A percentile compares a stretch with the other conserved stretches of the same genome.
Conservation (phyloP, 2,113 vertebrate species). For the Baryphthengus martii region DNA sequence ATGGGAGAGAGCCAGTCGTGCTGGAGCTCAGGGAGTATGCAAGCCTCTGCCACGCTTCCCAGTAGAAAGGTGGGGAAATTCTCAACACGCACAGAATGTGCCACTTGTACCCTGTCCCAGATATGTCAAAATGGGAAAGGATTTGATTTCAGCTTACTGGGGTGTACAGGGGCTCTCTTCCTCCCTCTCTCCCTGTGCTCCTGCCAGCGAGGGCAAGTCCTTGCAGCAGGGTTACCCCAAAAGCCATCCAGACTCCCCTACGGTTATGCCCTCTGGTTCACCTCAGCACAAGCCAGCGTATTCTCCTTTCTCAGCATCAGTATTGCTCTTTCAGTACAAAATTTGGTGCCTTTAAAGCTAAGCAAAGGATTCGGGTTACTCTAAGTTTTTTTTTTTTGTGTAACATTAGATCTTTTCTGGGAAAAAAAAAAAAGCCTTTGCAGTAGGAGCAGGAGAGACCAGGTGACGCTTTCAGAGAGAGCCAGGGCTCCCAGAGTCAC, state of each 20-base stretch:
- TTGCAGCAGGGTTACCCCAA: background rate
- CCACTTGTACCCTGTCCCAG: background rate
- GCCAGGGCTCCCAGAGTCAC: background rate
- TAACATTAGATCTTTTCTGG: background rate
- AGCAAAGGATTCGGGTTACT: background rate
- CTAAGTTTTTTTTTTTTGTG: background rate
- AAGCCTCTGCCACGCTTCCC: background rate
- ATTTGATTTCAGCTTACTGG: background rate
- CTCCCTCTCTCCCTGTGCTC: background rate
- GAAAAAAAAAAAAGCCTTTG: background rate
- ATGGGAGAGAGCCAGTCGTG: background rate
- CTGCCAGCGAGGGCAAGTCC: background rate
- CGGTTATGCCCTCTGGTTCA: background rate
- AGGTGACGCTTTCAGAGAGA: background rate
- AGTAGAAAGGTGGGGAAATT: background rate
- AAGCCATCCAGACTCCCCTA: background rate
- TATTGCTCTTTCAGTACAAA: accelerated
- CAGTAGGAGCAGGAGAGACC: background rate
- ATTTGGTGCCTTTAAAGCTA: background rate
- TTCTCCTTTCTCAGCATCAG: background rate
- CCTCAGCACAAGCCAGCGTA: background rate
- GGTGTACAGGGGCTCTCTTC: background rate
- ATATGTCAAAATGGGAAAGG: background rate
- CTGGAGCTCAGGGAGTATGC: background rate
- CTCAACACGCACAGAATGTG: background rate